Evolutionary conservation across 2,113 vertebrate genomes (phyloP), one percentile per base, ranked within the genome.

Genomic region (Falco punctatus): DNA sequence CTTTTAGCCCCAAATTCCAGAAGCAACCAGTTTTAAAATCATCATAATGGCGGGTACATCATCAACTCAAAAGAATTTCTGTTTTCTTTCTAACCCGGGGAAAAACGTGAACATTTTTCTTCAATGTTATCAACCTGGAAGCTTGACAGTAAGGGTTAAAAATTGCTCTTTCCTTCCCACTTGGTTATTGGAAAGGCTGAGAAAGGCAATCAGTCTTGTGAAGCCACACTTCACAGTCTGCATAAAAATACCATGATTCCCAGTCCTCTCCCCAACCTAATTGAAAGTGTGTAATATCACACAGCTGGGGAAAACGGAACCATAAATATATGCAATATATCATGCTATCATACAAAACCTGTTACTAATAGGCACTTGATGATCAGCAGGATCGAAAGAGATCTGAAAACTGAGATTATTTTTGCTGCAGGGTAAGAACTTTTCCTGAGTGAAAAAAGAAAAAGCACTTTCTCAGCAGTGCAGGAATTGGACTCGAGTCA

Each of bases 191-290:
- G 98, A 98, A 98, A 98, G 98, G 86, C 97, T 97, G 97, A 98
- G 98, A 98, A 98, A 98, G 97, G 98, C 97, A 98, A 98, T 98
- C 98, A 97, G 97, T 98, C 98, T 98, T 98, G 90, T 94, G 97
- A 97, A 98, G 97, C 97, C 96, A 98, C 95, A 97, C 97, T 98
- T 98, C 98, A 98, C 91, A 97, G 97, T 96, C 97, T 97, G 98
- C 98, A 98, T 98, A 98, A 98, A 98, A 98, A 98, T 97, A 94
- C 97, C 97, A 98, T 86, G 97, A 98, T 97, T 98, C 97, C 97
- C 96, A 94, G 97, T 94, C 96, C 93, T 98, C 93, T 95, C 96
- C 96, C 96, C 95, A 97, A 94, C 90, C 97, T 98, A 98, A 98
- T 96, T 98, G 98, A 97, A 98, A 98, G 97, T 88, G 96, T 73